Base-by-base conservation (phyloP, 2,888 invertebrate genomes). In the Stratiomys singularior region DNA sequence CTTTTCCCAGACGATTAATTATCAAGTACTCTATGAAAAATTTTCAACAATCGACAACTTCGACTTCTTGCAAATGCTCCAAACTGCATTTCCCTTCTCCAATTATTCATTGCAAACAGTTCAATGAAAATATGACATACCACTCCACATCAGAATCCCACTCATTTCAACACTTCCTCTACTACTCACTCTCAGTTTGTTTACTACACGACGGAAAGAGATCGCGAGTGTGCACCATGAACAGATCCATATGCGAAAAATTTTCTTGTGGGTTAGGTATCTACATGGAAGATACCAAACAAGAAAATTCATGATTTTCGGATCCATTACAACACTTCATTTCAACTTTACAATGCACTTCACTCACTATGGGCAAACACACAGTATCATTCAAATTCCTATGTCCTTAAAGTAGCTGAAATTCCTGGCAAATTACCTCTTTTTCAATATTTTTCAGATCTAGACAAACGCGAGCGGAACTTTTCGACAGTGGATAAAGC, bases 391-490 rank as follows among this genome's bases (percentile, higher is more conserved):
- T 58, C 11, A 28, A 18, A 15, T 13, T 21, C 60, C 21, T 3
- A 58, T 15, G 1, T 9, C 21, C 1, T 30, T 23, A 15, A 44
- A 7, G 21, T 15, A 15, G 7, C 21, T 37, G 11, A 37, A 52
- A 72, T 72, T 18, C 2, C 1, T 18, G 28, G 56, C 13, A 44
- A 74, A 58, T 74, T 74, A 74, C 74, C 74, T 74, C 58, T 74
- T 72, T 56, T 74, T 58, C 44, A 58, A 37, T 37, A 37, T 64
- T 79, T 67, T 76, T 77, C 67, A 66, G 67, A 72, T 72, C 69
- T 77, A 74, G 79, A 79, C 79, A 79, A 79, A 63, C 79, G 79
- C 79, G 79, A 79, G 77, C 77, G 64, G 67, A 79, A 72, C 67
- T 79, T 78, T 78, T 79, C 79, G 79, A 72, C 78, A 52, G 60